Evolutionary conservation across 1,140 invertebrate genomes (phyloP), one percentile per base, ranked within the genome.

Genomic region (Drosophila pallidifrons): DNA sequence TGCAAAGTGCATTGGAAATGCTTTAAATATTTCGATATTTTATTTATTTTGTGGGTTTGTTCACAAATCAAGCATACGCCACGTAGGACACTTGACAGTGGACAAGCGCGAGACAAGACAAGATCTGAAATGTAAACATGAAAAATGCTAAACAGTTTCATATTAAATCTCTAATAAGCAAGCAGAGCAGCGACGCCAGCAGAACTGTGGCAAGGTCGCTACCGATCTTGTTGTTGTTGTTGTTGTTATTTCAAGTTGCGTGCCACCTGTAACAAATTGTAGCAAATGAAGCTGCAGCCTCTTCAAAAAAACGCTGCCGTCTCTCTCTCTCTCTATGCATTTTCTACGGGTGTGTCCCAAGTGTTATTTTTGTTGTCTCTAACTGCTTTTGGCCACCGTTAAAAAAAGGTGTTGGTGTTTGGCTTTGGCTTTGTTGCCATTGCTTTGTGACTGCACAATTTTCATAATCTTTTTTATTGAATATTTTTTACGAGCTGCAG

Each of bases 401-500:
- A 47, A 58, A 76, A 76, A 25, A 54, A 38, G 43, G 60, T 66
- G 49, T 61, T 73, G 77, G 61, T 49, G 64, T 58, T 35, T 65
- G 28, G 28, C 47, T 28, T 35, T 35, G 49, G 8, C 8, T 32
- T 47, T 61, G 43, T 35, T 57, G 43, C 4, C 28, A 20, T 28
- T 46, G 10, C 25, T 72, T 25, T 25, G 81, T 74, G 76, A 68
- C 68, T 81, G 81, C 82, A 81, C 74, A 81, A 70, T 89, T 88
- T 88, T 82, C 85, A 87, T 83, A 89, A 77, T 77, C 71, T 88
- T 88, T 88, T 88, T 77, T 77, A 86, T 88, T 82, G 83, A 73
- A 41, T 25, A 25, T 57, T 69, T 86, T 88, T 88, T 82, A 82
- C 68, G 79, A 63, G 25, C 38, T 52, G 64, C 72, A 77, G 77